These are phyloP conservation scores for Leptopilina boulardi DNA, from an alignment of 1,140 invertebrate species.

Conservation along the genomic window DNA sequence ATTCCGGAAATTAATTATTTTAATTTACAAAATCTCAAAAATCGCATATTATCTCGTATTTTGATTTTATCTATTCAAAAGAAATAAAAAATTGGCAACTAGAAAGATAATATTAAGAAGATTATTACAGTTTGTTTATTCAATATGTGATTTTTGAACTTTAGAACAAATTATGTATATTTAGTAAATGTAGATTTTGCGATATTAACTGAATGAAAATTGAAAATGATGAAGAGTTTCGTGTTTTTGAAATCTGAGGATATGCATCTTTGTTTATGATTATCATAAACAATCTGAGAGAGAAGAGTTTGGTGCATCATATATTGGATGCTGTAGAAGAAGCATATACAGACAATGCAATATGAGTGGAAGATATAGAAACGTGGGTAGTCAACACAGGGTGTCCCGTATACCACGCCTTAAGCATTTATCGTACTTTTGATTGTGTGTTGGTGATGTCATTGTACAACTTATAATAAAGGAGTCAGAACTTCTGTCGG, in stretches of 20 bases:
- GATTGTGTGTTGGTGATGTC: constrained; percentile 40
- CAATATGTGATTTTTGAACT: no score
- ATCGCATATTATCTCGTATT: no score
- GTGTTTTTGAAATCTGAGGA: neutral
- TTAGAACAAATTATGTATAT: no score
- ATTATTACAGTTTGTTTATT: no score
- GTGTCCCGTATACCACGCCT: constrained; percentile 30
- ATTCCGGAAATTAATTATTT: constrained; percentile 2
- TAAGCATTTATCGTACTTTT: constrained; percentile 31
- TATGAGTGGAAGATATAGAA: constrained; percentile 28
- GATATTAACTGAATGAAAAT: neutral
- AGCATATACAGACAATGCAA: neutral
- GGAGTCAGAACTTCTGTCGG: constrained; percentile 44
- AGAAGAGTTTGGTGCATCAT: constrained; percentile 8
- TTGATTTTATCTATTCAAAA: no score
- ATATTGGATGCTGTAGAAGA: neutral
- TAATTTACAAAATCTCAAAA: no score
- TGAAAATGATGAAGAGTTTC: neutral
- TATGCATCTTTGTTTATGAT: neutral
- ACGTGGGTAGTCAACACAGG: constrained; percentile 28
- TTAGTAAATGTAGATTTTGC: neutral
- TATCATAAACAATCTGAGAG: constrained; percentile 25
- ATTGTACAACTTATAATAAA: constrained; percentile 43
- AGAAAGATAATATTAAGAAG: no score
- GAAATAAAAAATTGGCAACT: no score